Base-by-base conservation (phyloP, 2,888 invertebrate genomes). In the Listrodromus nycthemerus region DNA sequence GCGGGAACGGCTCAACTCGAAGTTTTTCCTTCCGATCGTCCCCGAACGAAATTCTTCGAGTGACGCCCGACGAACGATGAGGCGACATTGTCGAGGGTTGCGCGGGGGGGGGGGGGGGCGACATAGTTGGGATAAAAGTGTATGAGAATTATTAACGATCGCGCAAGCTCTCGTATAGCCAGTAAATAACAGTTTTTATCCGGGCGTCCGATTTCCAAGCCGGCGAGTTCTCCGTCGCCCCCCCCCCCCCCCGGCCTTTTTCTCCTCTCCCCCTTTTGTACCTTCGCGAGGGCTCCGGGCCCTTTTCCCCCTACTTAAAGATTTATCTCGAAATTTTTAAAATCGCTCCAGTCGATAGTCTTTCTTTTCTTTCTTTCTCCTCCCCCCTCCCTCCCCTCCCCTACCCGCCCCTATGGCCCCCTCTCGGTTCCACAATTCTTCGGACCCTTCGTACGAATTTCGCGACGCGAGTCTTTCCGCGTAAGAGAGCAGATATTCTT, bases 251-350 rank as follows among this genome's bases (percentile, higher is more conserved):
- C 5, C 61, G 61, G 48, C 37, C 58, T 78, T 78, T 79, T 78
- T 82, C 74, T 75, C 52, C n/a, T 30, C 37, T 65, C 30, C 63
- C 69, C 48, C 63, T 41, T 52, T n/a, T 71, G 41, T 21, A 10
- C 30, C 41, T 8, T 48, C 65, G 8, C 71, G 45, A 65, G 27
- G 33, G 63, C 79, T 75, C 41, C 63, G 50, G 74, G 69, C 78
- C 61, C 63, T 71, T 73, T 48, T 48, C 67, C 78, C 67, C 76
- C 71, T 82, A 50, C 75, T 77, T 30, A 73, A 80, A 88, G 88
- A 89, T 89, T 89, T 87, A 89, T 87, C 86, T 83, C 21, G 84
- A 87, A 88, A 86, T 88, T 87, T 83, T 86, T 84, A 83, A 89
- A 89, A 86, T 86, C 84, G 80, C 83, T 87, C 55, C 69, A 69